Conservation (phyloP, 2,888 invertebrate species). For the Caenorhabditis sp. region DNA sequence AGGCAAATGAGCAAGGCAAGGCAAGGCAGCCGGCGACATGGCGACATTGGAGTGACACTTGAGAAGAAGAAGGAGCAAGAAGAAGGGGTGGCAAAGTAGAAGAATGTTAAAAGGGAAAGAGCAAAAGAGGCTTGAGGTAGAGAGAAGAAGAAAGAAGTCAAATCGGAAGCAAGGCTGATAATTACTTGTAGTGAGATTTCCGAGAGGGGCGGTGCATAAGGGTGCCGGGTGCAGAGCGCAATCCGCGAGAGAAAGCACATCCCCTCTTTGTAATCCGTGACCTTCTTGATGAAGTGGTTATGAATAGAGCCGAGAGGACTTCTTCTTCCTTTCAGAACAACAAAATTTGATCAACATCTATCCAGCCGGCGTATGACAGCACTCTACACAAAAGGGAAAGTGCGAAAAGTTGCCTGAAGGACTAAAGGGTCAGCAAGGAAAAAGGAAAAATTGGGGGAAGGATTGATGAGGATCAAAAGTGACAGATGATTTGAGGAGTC, state of each 20-base stretch:
- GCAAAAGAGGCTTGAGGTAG: too few species aligned
- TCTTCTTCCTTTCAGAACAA: slow-evolving; percentile 31
- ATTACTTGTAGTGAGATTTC: slow-evolving; percentile 46
- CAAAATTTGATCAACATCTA: slow-evolving; percentile 50
- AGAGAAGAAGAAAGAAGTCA: slow-evolving; percentile 13
- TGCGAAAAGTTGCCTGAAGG: slow-evolving; percentile 28
- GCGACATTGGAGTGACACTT: slow-evolving; percentile 47
- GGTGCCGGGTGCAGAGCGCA: slow-evolving; percentile 12
- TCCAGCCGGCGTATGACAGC: slow-evolving; percentile 7
- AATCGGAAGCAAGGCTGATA: slow-evolving; percentile 31
- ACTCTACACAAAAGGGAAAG: slow-evolving; percentile 23
- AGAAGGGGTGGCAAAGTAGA: too few species aligned
- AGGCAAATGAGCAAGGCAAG: too few species aligned
- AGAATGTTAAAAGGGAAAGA: too few species aligned
- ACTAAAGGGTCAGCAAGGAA: background rate
- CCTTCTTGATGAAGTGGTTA: slow-evolving; percentile 59
- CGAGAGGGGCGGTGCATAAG: background rate
- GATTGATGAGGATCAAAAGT: slow-evolving; percentile 59
- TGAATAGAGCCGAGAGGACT: slow-evolving; percentile 42
- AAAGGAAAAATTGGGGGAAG: slow-evolving; percentile 34
- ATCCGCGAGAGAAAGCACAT: slow-evolving; percentile 50
- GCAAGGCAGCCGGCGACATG: too few species aligned
- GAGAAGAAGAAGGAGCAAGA: slow-evolving; percentile 20
- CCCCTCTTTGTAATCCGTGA: slow-evolving; percentile 55
- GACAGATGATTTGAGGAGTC: slow-evolving; percentile 60